Evolutionary conservation across 1,140 invertebrate species (phyloP).

Genomic region (Phenacoccus solenopsis): DNA sequence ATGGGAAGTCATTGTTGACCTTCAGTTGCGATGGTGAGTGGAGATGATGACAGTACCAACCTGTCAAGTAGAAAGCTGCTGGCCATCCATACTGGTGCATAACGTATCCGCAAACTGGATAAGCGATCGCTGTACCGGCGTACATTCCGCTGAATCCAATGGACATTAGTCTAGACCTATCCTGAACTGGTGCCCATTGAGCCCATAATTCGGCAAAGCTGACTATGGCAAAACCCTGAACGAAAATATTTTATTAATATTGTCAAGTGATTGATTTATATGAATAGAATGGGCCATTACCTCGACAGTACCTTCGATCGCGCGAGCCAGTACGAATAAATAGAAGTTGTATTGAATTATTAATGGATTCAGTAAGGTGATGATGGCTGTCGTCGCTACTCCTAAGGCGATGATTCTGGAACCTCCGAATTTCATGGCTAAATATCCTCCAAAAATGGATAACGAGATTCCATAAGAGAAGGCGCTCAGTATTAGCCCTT

Average conservation of each 20-base stretch:
- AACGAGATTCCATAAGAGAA: slow-evolving; percentile 55
- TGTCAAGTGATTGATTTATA: too few relatives aligned
- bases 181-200: slow-evolving; percentile 63
- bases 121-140: slow-evolving; percentile 36
- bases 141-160: slow-evolving; percentile 47
- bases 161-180: slow-evolving; percentile 65
- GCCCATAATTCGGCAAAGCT: slow-evolving; percentile 54
- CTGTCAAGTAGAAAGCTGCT: slow-evolving; percentile 78
- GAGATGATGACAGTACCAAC: too few relatives aligned
- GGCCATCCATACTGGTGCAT: slow-evolving; percentile 53
- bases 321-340: slow-evolving; percentile 35
- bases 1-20: too few relatives aligned
- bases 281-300: too few relatives aligned
- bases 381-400: slow-evolving; percentile 42
- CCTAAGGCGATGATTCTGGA: slow-evolving; percentile 44
- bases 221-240: slow-evolving; percentile 28
- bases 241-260: too few relatives aligned
- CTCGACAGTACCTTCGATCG: slow-evolving; percentile 44
- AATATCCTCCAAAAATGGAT: slow-evolving; percentile 41
- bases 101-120: slow-evolving; percentile 37
- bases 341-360: slow-evolving; percentile 24
- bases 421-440: slow-evolving; percentile 40
- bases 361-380: slow-evolving; percentile 29
- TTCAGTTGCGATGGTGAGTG: too few relatives aligned
- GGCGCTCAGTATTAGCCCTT: slow-evolving; percentile 45